Evolutionary conservation across 1,140 invertebrate genomes (phyloP), one percentile per base, ranked within the genome.

Genomic region (Drosophila eugracilis): DNA sequence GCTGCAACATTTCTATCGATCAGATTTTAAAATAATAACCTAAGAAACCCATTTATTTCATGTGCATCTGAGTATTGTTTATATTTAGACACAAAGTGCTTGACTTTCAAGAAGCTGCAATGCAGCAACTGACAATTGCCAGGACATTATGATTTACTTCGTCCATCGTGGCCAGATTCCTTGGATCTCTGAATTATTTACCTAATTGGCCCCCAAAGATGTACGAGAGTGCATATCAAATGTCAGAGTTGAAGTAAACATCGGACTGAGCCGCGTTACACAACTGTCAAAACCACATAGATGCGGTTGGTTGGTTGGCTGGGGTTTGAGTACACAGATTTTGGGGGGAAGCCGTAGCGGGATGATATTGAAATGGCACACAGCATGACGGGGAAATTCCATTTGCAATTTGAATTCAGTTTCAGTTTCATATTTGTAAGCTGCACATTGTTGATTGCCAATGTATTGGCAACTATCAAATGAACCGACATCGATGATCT

Each of bases 171-270:
- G 17, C 1, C 15, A 49, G 49, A 32, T 55, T 54, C 34, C 57
- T 30, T 24, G 47, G 7, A n/a, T n/a, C n/a, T n/a, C 60, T 86
- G 77, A 85, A 85, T 85, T 88, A 81, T 88, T 86, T 67, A 86
- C 59, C 59, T 86, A 86, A 88, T 88, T 86, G 73, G 62, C 45
- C 72, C 77, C 69, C 22, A 36, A 65, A 77, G 73, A 60, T 21
- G 49, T 9, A 21, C 32, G n/a, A 42, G n/a, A 42, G 45, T 22
- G 36, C 32, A 34, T 42, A 69, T 62, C 54, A 72, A 85, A 72
- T 75, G 75, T 52, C 80, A 78, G 41, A 79, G 55, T 72, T 59
- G 55, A 69, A 60, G 54, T 37, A 65, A 74, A 42, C 45, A 37
- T 28, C 24, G 41, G 28, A 7, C 55, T 22, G 7, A 57, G 54